phyloP scores from a whole-genome alignment of 2,113 vertebrate genomes.

The Cepphus grylle region DNA sequence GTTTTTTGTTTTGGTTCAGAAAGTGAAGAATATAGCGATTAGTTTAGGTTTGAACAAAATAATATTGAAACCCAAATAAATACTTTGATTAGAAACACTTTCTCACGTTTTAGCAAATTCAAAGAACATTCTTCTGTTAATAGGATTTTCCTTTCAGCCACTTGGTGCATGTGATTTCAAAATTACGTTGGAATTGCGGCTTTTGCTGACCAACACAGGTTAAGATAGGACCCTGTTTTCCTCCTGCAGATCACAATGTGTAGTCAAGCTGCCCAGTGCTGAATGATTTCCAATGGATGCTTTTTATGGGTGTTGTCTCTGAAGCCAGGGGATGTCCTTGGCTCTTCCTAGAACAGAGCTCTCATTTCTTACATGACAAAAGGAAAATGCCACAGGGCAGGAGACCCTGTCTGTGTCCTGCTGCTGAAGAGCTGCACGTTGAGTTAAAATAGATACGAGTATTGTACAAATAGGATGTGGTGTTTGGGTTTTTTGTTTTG shows the following conservation, averaged over 20 bases:
- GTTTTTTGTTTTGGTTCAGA: background rate
- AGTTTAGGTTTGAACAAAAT: background rate
- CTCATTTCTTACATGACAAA: background rate
- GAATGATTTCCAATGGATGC: background rate
- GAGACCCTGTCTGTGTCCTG: background rate
- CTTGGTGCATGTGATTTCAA: background rate
- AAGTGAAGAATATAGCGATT: background rate
- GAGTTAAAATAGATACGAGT: background rate
- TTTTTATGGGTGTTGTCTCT: background rate
- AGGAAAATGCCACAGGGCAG: background rate
- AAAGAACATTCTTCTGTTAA: background rate
- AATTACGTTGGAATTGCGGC: background rate
- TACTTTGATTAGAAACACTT: background rate
- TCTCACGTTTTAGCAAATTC: background rate
- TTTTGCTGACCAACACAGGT: background rate
- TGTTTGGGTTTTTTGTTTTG: too few species aligned
- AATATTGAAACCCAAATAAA: background rate
- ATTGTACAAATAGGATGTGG: background rate
- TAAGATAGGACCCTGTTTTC: background rate
- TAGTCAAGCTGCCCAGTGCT: background rate
- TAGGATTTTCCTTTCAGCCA: background rate
- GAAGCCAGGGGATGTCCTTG: too few species aligned
- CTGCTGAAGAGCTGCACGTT: background rate
- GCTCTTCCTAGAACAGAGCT: background rate
- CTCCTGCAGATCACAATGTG: background rate